These are phyloP conservation scores for Asobara japonica DNA, from an alignment of 1,140 invertebrate genomes.

Conservation along the genomic window DNA sequence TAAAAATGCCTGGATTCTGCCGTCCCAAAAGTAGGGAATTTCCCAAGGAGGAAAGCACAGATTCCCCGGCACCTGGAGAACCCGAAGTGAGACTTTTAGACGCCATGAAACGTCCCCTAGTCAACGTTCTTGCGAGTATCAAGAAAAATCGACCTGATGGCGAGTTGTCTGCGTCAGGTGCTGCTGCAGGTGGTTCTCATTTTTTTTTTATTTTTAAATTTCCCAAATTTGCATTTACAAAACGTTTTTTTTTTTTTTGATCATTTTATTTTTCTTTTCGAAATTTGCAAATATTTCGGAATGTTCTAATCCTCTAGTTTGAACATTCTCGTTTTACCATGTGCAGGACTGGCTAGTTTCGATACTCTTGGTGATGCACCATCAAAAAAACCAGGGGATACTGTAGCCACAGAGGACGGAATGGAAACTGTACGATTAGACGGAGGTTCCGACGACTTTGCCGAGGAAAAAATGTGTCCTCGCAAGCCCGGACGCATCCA, in stretches of 20 bases:
- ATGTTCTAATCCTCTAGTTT: too few relatives aligned
- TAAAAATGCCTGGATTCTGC: slow-evolving; percentile 84
- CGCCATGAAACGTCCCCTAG: not conserved
- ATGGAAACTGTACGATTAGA: slow-evolving; percentile 76
- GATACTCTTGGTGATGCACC: slow-evolving; percentile 73
- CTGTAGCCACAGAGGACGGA: slow-evolving; percentile 77
- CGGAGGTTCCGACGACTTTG: slow-evolving; percentile 43
- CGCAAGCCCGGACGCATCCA: slow-evolving; percentile 52
- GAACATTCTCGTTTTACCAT: too few relatives aligned
- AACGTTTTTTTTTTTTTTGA: too few relatives aligned
- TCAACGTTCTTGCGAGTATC: not conserved
- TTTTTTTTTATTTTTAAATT: too few relatives aligned
- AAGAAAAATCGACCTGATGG: slow-evolving; percentile 1
- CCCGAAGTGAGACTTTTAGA: not conserved
- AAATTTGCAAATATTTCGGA: too few relatives aligned
- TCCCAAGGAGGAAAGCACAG: not conserved
- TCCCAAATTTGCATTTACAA: too few relatives aligned
- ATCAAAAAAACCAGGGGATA: slow-evolving; percentile 76
- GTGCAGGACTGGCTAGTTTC: slow-evolving; percentile 78
- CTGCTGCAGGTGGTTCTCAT: too few relatives aligned
- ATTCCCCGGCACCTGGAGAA: not conserved
- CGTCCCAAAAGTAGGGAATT: slow-evolving; percentile 77
- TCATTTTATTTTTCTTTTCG: too few relatives aligned
- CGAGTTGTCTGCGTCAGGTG: not conserved
- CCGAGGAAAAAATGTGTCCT: slow-evolving; percentile 43